Percentiles rank a stretch among this genome's conserved stretches.
phyloP scores from a whole-genome alignment of 2,113 vertebrate genomes.

The Maccullochella peelii region DNA sequence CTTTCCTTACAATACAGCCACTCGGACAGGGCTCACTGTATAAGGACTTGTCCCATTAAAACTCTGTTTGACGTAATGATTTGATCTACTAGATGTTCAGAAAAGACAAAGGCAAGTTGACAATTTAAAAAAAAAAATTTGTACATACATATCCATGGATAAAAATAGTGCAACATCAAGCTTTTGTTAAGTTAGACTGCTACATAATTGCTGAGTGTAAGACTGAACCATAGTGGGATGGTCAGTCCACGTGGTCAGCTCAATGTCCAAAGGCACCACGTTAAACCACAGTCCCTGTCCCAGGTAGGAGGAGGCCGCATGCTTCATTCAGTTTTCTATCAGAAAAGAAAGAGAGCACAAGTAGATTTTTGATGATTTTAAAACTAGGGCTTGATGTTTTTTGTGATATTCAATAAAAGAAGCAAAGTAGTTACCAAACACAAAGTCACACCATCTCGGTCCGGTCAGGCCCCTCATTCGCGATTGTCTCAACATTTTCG shows the following conservation, averaged over 20 bases:
- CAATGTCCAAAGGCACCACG: slow-evolving; percentile 84
- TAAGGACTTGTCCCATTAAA: slow-evolving; percentile 50
- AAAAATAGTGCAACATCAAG: slow-evolving; percentile 86
- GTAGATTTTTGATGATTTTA: neutral
- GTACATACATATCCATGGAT: slow-evolving; percentile 70
- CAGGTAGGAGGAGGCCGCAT: slow-evolving; percentile 51
- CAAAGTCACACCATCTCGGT: slow-evolving; percentile 90
- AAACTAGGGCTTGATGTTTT: neutral
- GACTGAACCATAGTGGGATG: slow-evolving; percentile 70
- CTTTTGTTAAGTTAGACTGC: slow-evolving; percentile 84
- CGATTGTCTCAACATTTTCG: slow-evolving; percentile 90
- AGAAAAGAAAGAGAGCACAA: slow-evolving; percentile 37
- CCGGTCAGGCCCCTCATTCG: slow-evolving; percentile 89
- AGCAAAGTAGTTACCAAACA: slow-evolving; percentile 87
- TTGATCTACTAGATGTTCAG: slow-evolving; percentile 52
- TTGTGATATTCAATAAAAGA: slow-evolving; percentile 15
- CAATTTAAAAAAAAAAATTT: slow-evolving; percentile 43
- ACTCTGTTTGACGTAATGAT: slow-evolving; percentile 23
- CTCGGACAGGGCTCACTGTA: slow-evolving; percentile 32
- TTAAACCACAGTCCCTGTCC: slow-evolving; percentile 69
- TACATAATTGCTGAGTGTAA: slow-evolving; percentile 84
- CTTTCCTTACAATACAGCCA: slow-evolving; percentile 57
- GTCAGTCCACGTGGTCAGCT: slow-evolving; percentile 75
- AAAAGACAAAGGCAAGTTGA: slow-evolving; percentile 63
- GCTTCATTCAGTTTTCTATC: slow-evolving; percentile 73